Conservation (phyloP, 2,113 vertebrate species). For the Kryptolebias marmoratus region DNA sequence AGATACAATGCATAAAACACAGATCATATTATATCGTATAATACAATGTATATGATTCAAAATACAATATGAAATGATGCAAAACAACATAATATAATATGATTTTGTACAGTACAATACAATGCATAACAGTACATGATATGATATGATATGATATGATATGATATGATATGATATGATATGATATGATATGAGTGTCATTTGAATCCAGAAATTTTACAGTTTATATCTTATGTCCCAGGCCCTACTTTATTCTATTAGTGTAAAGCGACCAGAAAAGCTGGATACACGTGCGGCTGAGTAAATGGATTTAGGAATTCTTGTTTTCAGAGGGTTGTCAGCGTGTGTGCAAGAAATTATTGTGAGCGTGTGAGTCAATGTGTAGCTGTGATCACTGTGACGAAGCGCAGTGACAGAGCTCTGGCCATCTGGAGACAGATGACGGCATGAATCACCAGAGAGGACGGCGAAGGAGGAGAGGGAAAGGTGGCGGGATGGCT, state of each 20-base stretch:
- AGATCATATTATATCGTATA: too few species aligned
- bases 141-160: too few species aligned
- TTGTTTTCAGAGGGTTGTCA: background rate
- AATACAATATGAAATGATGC: too few species aligned
- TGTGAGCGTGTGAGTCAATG: slow-evolving; percentile 37
- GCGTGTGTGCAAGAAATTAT: slow-evolving; percentile 29
- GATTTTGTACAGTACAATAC: too few species aligned
- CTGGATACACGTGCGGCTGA: background rate
- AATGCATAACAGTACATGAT: too few species aligned
- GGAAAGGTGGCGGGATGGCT: background rate
- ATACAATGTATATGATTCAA: too few species aligned
- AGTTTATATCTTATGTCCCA: too few species aligned
- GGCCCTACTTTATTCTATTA: slow-evolving; percentile 2
- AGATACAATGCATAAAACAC: too few species aligned
- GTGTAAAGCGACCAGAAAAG: slow-evolving; percentile 3
- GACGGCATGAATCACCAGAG: slow-evolving; percentile 67
- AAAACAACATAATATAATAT: too few species aligned
- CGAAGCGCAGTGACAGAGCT: slow-evolving; percentile 63
- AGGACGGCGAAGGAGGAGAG: slow-evolving; percentile 27
- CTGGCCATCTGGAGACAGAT: slow-evolving; percentile 75
- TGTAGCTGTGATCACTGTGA: slow-evolving; percentile 60
- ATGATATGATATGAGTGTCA: background rate
- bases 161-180: too few species aligned
- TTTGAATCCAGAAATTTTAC: too few species aligned
- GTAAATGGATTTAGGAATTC: slow-evolving; percentile 2